A percentile compares a stretch with the other conserved stretches of the same genome.
Evolutionary conservation across 92 coral and sea anemone species (phyloP).

Genomic region (Umimayanthus chanpuru): DNA sequence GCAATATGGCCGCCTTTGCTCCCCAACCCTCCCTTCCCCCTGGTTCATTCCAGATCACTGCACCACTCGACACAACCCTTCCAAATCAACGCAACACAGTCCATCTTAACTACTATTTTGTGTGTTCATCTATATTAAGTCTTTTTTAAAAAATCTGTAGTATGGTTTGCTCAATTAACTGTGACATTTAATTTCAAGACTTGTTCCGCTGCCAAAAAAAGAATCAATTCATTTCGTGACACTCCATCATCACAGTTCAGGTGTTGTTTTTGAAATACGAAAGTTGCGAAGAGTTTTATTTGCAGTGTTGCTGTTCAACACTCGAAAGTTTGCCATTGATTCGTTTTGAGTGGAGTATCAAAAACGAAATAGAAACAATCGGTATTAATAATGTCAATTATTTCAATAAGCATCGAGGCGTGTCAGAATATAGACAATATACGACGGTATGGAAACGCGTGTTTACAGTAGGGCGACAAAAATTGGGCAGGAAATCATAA

Average conservation of each 20-base stretch:
- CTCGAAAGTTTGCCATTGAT: neutral
- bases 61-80: no score
- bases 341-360: neutral
- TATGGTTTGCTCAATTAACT: neutral
- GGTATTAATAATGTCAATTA: neutral
- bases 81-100: neutral
- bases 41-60: neutral
- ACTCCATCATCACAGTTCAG: neutral
- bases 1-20: neutral
- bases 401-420: neutral
- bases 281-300: neutral
- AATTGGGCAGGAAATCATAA: neutral
- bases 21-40: neutral
- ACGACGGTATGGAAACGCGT: neutral
- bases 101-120: neutral
- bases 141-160: neutral
- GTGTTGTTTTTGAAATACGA: neutral
- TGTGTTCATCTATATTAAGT: neutral
- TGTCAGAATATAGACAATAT: neutral
- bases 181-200: neutral
- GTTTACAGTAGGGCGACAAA: neutral
- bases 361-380: neutral
- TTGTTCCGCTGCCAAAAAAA: neutral
- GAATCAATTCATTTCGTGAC: neutral
- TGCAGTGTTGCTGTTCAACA: neutral